A percentile compares a stretch with the other conserved stretches of the same genome.
These are phyloP conservation scores for Lutraria lutraria DNA, from an alignment of 2,888 invertebrate species.

Conservation along the genomic window DNA sequence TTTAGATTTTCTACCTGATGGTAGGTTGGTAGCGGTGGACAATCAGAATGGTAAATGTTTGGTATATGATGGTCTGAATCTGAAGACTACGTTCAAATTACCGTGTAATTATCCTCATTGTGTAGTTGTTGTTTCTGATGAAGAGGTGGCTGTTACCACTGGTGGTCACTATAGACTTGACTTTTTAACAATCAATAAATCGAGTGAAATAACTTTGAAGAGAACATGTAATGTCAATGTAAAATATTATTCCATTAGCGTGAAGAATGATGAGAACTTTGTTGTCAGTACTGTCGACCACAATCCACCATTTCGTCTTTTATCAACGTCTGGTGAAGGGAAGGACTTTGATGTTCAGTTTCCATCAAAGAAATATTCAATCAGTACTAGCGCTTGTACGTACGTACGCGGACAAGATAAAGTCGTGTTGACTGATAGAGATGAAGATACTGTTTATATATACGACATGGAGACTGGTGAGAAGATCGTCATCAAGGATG, in stretches of 20 bases:
- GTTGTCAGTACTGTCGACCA: background rate
- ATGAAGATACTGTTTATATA: background rate
- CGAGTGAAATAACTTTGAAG: background rate
- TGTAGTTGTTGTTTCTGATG: constrained; percentile 29
- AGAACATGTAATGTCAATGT: too few species aligned
- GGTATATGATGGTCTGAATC: background rate
- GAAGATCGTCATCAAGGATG: background rate
- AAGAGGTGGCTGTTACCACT: constrained; percentile 18
- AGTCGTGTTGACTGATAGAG: background rate
- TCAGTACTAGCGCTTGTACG: background rate
- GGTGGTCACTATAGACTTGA: background rate
- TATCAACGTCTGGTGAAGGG: background rate
- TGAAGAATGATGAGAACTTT: background rate
- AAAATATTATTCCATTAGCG: background rate
- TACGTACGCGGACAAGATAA: background rate
- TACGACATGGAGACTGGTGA: background rate
- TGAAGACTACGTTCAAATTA: background rate
- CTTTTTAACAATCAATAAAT: background rate
- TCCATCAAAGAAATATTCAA: background rate
- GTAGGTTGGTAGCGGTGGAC: background rate
- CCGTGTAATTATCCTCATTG: background rate
- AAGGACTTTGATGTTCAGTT: background rate
- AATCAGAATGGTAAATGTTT: background rate
- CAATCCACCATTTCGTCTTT: background rate
- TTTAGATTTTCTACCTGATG: background rate